Base-by-base conservation (phyloP, 2,797 vertebrate species). In the Eospalax fontanierii region DNA sequence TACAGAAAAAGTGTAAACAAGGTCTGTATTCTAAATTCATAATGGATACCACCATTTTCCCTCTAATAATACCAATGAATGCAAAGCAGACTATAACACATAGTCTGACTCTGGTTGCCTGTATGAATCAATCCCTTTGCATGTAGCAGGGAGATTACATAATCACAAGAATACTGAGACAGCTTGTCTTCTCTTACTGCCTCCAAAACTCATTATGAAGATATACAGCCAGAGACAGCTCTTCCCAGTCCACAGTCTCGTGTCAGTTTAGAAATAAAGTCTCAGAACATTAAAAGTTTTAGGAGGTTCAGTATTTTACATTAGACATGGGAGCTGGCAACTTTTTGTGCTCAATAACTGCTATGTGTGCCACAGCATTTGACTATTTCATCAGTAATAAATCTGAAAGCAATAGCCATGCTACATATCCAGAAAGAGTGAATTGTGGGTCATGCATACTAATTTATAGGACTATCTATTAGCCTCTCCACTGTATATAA, bases 1-100 rank as follows among this genome's bases (percentile, higher is more conserved):
- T 22, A 40, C 26, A 79, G 14, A 73, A 16, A 18, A 82, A 81
- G 6, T 86, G 61, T 63, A 89, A 70, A 33, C 6, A 94, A 50
- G 73, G 82, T 84, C 2, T 89, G 59, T n/a, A 26, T 79, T 84
- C 19, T 68, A 59, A 90, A 81, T 87, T 66, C 70, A 93, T 19
- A 82, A 76, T 59, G 26, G 38, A 59, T 76, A 73, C 43, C 12
- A 63, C 33, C 8, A 1, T 76, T 12, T 90, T 65, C 16, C 38
- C 19, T 91, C 11, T 71, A 2, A 78, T 38, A 82, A 16, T 26
- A 59, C 33, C 30, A 40, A 24, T 76, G 38, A n/a, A 76, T 86
- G 2, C 63, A 43, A 82, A 68, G 40, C 28, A 81, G 70, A n/a
- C 10, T 70, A 75, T 30, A 63, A 66, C 28, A 78, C 16, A 21